Evolutionary conservation across 2,797 vertebrate genomes (phyloP), one percentile per base, ranked within the genome.

Genomic region (Urophycis tenuis): DNA sequence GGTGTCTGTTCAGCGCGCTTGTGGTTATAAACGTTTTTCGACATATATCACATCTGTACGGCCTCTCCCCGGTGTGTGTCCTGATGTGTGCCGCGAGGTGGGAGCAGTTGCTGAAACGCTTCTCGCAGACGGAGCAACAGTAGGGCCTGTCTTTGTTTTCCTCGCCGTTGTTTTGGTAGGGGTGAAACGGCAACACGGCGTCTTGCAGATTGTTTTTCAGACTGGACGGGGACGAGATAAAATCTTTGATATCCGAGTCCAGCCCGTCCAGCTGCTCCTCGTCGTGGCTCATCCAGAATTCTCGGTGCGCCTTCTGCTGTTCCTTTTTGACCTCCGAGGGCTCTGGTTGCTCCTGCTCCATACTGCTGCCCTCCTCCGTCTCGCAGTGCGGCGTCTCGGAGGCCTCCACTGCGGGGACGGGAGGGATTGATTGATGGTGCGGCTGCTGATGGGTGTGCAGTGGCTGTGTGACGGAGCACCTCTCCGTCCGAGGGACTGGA

Each of bases 21-120:
- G 89, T 91, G 0, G 91, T 92, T 84, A 91, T 84, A 12, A 92
- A 92, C 3, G 85, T 87, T 87, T 92, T 92, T 8, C 87, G 85
- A 81, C 91, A 92, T 19, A 89, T 86, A 0, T 92, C 90, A 77
- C 91, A 92, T 19, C 85, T 85, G 86, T 91, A 92, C 0, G 91
- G 91, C 74, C 91, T 86, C 71, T 92, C 91, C 5, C 91, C 91
- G 0, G 91, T 92, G 88, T 92, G 91, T 0, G 89, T 92, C 88
- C 91, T 82, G 81, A 92, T 90, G 74, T 92, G 91, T 29, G 89
- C 91, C 0, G 89, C 86, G 1, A 92, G 88, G 84, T 91, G 90
- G 39, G 90, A 91, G 69, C 90, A 91, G 82, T 90, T 91, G 12
- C 83, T 89, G 79, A 92, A 92, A 14, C 90, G 88, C 73, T 92